Percentiles rank a stretch among this genome's conserved stretches.
These are phyloP conservation scores for Drosophila mimica DNA, from an alignment of 2,888 invertebrate species.

Conservation along the genomic window DNA sequence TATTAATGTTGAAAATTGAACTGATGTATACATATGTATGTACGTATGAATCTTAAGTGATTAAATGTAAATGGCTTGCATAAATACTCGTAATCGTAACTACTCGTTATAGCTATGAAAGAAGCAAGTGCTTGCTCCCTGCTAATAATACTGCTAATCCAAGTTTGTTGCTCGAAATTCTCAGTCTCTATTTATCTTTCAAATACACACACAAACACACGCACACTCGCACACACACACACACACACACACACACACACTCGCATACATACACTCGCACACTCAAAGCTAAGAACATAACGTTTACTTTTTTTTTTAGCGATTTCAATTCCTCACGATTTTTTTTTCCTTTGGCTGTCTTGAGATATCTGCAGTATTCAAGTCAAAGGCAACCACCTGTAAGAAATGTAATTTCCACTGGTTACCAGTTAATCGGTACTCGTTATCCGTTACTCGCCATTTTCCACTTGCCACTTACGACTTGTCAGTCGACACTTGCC, in stretches of 20 bases:
- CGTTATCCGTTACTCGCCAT: slow-evolving; percentile 22
- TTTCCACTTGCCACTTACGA: slow-evolving; percentile 20
- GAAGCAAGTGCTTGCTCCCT: slow-evolving; percentile 54
- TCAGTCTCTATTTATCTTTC: slow-evolving; percentile 51
- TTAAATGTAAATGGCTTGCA: slow-evolving; percentile 48
- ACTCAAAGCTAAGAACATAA: neutral
- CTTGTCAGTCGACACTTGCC: neutral
- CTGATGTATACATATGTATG: slow-evolving; percentile 1
- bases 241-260: neutral
- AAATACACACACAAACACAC: slow-evolving; percentile 2
- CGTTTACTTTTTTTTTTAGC: slow-evolving; percentile 10
- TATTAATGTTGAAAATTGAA: neutral
- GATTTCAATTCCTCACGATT: slow-evolving; percentile 19
- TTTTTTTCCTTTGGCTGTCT: slow-evolving; percentile 24
- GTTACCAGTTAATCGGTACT: slow-evolving; percentile 35
- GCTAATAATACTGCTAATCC: slow-evolving; percentile 40
- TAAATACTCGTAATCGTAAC: slow-evolving; percentile 36
- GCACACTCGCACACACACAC: slow-evolving; percentile 10
- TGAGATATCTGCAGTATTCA: neutral
- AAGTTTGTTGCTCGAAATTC: slow-evolving; percentile 57
- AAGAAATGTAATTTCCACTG: slow-evolving; percentile 12
- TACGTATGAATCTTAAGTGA: slow-evolving; percentile 24
- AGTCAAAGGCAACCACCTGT: slow-evolving; percentile 22
- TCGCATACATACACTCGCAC: neutral
- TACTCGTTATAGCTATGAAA: slow-evolving; percentile 30